Percentiles rank a stretch among this genome's conserved stretches.
Conservation (phyloP, 2,113 vertebrate species). For the Salvator merianae region DNA sequence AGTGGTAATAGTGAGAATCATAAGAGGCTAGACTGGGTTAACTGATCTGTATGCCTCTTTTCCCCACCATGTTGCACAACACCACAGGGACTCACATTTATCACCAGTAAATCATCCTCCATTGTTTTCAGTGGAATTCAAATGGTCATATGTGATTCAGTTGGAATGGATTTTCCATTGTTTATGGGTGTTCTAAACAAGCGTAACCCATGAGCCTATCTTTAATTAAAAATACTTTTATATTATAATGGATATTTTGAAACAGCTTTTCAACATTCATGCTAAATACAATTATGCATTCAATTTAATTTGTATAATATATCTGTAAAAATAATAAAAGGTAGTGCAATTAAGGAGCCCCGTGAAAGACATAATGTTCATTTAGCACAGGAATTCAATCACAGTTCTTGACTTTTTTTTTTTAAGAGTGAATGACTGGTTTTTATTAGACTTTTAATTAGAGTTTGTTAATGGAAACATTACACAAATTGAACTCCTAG, state of each 20-base stretch:
- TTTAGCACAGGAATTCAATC: conserved; percentile 72
- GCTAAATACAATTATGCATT: conserved; percentile 68
- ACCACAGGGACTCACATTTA: background rate
- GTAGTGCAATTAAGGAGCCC: conserved; percentile 71
- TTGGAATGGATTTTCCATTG: background rate
- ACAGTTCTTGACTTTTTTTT: conserved; percentile 47
- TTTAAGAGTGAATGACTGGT: conserved; percentile 70
- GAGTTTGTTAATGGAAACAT: conserved; percentile 76
- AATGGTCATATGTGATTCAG: background rate
- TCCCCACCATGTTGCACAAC: background rate
- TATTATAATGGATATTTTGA: conserved; percentile 58
- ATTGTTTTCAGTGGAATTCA: background rate
- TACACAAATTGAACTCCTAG: conserved; percentile 70
- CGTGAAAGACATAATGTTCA: conserved; percentile 71
- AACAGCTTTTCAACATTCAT: conserved; percentile 53
- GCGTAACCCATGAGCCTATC: conserved; percentile 5
- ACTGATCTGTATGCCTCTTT: background rate
- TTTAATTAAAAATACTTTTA: conserved; percentile 27
- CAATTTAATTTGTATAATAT: conserved; percentile 80
- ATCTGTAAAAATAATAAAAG: conserved; percentile 60
- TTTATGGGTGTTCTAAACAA: conserved; percentile 27
- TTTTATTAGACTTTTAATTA: conserved; percentile 81
- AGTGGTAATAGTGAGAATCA: too few species aligned
- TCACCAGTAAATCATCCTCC: background rate
- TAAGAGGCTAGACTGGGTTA: too few species aligned